A percentile compares a stretch with the other conserved stretches of the same genome.
These are phyloP conservation scores for Atractosteus spatula DNA, from an alignment of 2,113 vertebrate species.

Conservation along the genomic window DNA sequence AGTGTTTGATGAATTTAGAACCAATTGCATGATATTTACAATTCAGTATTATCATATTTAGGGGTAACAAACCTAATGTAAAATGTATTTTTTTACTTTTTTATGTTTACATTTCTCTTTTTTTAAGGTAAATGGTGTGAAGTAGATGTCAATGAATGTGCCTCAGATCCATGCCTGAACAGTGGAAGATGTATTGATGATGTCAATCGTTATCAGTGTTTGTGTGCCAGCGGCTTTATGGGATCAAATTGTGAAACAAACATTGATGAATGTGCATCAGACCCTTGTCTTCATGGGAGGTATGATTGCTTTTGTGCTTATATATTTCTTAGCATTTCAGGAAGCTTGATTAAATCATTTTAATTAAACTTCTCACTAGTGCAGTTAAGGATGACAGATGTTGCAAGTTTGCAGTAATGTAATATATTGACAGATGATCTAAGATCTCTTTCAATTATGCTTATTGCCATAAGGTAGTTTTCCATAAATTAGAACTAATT, in stretches of 20 bases:
- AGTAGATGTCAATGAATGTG: constrained; percentile 66
- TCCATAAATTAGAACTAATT: constrained; percentile 53
- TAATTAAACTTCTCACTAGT: constrained; percentile 54
- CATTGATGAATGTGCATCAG: constrained; percentile 70
- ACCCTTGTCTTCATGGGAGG: constrained; percentile 79
- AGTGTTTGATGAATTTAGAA: too few species aligned
- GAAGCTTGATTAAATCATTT: constrained; percentile 54
- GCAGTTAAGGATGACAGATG: constrained; percentile 56
- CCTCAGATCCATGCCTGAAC: constrained; percentile 67
- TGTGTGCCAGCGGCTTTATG: constrained; percentile 64
- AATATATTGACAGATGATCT: constrained; percentile 56
- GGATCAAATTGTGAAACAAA: constrained; percentile 68
- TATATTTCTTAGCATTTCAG: constrained; percentile 31
- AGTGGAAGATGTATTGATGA: constrained; percentile 63
- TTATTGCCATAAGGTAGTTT: constrained; percentile 60
- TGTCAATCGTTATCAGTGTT: constrained; percentile 62
- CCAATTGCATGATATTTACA: neutral
- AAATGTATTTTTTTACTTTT: neutral
- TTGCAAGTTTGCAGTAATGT: constrained; percentile 55
- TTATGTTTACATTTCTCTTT: constrained; percentile 19
- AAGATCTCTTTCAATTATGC: constrained; percentile 53
- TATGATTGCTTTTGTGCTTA: constrained; percentile 35
- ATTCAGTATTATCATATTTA: neutral
- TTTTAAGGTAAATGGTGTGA: constrained; percentile 65
- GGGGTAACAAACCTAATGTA: neutral